These are phyloP conservation scores for Brachionus calyciflorus DNA, from an alignment of 1,140 invertebrate genomes.

Conservation along the genomic window DNA sequence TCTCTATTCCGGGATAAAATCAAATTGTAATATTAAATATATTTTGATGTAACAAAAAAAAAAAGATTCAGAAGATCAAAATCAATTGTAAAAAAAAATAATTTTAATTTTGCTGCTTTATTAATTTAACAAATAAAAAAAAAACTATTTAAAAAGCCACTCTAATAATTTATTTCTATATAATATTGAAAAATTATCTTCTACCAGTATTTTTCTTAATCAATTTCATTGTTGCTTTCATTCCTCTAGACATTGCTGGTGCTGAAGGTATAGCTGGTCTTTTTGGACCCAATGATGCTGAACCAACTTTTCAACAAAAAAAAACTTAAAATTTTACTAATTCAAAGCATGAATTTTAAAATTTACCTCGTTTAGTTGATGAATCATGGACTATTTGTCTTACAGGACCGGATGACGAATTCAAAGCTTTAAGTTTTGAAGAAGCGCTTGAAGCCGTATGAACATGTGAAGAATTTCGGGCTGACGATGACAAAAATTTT, in stretches of 20 bases:
- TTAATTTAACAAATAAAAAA: not conserved
- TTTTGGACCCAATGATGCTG: not conserved
- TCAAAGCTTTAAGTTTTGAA: not conserved
- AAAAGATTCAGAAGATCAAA: too few species aligned
- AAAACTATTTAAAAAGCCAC: not conserved
- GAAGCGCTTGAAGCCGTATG: not conserved
- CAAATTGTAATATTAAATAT: too few species aligned
- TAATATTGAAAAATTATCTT: too few species aligned
- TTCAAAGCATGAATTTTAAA: not conserved
- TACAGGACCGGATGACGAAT: not conserved
- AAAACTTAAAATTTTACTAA: too few species aligned
- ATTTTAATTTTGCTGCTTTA: too few species aligned
- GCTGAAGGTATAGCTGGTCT: not conserved
- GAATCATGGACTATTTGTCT: conserved; percentile 37
- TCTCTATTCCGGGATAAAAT: too few species aligned
- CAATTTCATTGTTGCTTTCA: conserved; percentile 38
- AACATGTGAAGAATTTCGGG: not conserved
- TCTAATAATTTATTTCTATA: not conserved
- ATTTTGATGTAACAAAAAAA: too few species aligned
- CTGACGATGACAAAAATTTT: conserved; percentile 1
- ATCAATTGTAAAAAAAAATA: too few species aligned
- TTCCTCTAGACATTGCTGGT: conserved; percentile 22
- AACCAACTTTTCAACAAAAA: not conserved
- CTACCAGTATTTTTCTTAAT: conserved; percentile 18
- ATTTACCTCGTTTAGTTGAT: not conserved